Evolutionary conservation across 1,140 invertebrate genomes (phyloP).

Genomic region (Zaprionus davidi): DNA sequence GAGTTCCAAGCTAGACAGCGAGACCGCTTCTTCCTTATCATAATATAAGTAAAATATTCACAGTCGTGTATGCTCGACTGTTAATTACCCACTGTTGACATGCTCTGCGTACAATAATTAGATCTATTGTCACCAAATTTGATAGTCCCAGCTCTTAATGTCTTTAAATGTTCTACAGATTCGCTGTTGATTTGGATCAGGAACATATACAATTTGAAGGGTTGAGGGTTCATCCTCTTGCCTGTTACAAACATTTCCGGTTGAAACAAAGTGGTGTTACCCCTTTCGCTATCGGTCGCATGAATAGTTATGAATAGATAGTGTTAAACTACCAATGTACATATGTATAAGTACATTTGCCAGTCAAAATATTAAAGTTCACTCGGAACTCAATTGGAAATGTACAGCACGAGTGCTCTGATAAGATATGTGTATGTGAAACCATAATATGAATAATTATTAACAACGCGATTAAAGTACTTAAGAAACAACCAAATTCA

Average conservation of each 20-base stretch:
- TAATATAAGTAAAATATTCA: not conserved
- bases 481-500: conserved; percentile 25
- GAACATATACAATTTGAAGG: too few species aligned
- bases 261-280: too few species aligned
- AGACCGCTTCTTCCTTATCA: not conserved
- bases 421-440: conserved; percentile 38
- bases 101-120: too few species aligned
- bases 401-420: conserved; percentile 13
- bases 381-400: conserved; percentile 22
- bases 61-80: too few species aligned
- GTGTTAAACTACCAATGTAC: not conserved
- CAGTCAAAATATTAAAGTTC: conserved; percentile 28
- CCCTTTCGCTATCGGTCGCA: too few species aligned
- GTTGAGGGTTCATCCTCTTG: too few species aligned
- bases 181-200: too few species aligned
- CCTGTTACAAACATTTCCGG: too few species aligned
- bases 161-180: too few species aligned
- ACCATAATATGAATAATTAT: conserved; percentile 15
- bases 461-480: conserved; percentile 20
- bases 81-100: too few species aligned
- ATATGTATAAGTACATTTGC: not conserved
- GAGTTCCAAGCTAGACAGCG: not conserved
- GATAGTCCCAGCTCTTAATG: too few species aligned
- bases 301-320: not conserved
- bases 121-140: too few species aligned